A percentile compares a stretch with the other conserved stretches of the same genome.
Conservation (phyloP, 2,797 vertebrate genomes). For the Molossus molossus region DNA sequence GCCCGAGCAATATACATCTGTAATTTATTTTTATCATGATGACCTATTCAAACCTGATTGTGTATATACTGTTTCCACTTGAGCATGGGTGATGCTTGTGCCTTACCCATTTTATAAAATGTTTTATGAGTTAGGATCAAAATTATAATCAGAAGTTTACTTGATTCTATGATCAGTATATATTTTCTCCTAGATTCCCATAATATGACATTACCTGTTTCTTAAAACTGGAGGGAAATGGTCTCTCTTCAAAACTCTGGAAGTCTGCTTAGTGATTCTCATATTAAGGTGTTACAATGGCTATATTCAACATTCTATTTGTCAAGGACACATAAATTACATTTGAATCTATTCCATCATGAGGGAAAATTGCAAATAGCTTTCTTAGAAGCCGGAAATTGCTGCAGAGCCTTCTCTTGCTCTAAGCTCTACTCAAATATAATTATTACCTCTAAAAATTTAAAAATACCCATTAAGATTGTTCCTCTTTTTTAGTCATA, state of each 20-base stretch:
- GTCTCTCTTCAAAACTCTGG: neutral
- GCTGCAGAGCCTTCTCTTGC: neutral
- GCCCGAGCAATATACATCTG: neutral
- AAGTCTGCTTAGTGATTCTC: neutral
- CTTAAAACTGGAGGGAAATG: neutral
- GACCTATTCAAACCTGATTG: neutral
- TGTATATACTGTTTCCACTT: neutral
- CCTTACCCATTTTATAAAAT: neutral
- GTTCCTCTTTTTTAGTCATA: neutral
- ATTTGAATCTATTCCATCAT: neutral
- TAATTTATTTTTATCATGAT: slow-evolving; percentile 44
- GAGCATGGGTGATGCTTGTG: neutral
- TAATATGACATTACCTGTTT: neutral
- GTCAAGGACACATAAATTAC: neutral
- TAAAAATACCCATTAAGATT: neutral
- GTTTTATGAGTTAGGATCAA: neutral
- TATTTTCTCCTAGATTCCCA: neutral
- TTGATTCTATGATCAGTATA: neutral
- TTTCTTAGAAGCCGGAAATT: neutral
- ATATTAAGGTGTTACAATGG: neutral
- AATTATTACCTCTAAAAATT: neutral
- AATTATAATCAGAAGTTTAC: neutral
- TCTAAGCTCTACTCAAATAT: neutral
- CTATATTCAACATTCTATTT: neutral
- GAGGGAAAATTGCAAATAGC: neutral